Percentiles rank a stretch among this genome's conserved stretches.
These are phyloP conservation scores for Neodon shergylaensis DNA, from an alignment of 2,113 vertebrate genomes.

Conservation along the genomic window DNA sequence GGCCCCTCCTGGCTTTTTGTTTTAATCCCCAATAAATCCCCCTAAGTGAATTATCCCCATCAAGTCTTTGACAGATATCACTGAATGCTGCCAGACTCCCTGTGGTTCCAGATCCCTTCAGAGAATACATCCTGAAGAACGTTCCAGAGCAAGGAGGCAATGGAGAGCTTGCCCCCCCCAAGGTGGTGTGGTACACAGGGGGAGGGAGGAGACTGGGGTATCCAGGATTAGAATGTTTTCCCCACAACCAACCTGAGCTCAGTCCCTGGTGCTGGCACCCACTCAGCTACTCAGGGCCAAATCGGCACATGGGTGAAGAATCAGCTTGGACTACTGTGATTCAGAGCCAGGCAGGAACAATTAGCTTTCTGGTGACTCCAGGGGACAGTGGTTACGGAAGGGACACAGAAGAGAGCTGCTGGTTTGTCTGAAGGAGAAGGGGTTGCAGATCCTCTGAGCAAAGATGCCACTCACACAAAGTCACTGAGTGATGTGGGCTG, in stretches of 20 bases:
- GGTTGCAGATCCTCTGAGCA: background rate
- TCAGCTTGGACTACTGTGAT: background rate
- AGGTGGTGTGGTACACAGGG: background rate
- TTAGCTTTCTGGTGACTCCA: background rate
- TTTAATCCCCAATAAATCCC: background rate
- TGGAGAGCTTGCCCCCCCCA: background rate
- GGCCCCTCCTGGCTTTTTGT: background rate
- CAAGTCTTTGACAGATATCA: background rate
- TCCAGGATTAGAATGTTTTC: background rate
- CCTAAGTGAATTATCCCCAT: background rate
- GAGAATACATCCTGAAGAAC: background rate
- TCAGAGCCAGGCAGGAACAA: background rate
- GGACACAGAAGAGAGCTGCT: background rate
- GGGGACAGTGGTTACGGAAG: background rate
- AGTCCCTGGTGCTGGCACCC: background rate
- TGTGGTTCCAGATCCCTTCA: background rate
- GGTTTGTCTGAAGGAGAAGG: background rate
- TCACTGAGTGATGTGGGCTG: background rate
- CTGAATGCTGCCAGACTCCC: background rate
- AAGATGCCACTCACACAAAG: background rate
- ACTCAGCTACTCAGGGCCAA: background rate
- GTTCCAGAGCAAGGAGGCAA: background rate
- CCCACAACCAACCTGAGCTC: background rate
- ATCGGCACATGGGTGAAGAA: background rate
- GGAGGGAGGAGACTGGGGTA: background rate